phyloP scores from a whole-genome alignment of 2,888 invertebrate genomes.

The Ectemnius lituratus region DNA sequence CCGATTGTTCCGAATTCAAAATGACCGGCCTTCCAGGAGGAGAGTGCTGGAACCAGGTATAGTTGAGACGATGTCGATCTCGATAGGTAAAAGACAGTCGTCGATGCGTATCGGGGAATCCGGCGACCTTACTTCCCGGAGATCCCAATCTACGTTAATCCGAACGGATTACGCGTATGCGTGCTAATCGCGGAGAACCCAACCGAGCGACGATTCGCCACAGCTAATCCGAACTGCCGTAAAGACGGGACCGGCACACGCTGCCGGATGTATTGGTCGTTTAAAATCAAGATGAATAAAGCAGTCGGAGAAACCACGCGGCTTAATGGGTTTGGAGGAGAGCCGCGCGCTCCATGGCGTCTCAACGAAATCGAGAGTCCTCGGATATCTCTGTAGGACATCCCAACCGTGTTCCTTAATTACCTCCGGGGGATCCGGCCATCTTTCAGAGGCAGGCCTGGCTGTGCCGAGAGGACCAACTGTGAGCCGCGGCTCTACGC shows the following conservation, averaged over 20 bases:
- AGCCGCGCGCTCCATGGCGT: neutral
- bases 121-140: neutral
- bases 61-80: neutral
- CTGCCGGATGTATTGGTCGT: no score
- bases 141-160: constrained; percentile 9
- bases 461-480: neutral
- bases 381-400: neutral
- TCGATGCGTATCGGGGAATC: neutral
- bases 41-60: neutral
- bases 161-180: neutral
- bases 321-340: no score
- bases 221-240: neutral
- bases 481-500: constrained; percentile 16
- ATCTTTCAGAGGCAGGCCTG: neutral
- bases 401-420: neutral
- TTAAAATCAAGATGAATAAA: no score
- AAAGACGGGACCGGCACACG: neutral
- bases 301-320: no score
- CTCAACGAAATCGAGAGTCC: constrained; percentile 4
- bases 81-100: neutral
- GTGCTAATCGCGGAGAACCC: neutral
- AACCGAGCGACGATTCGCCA: neutral
- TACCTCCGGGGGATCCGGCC: neutral
- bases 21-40: constrained; percentile 3
- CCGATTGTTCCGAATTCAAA: constrained; percentile 12